A percentile compares a stretch with the other conserved stretches of the same genome.
Evolutionary conservation across 2,797 vertebrate genomes (phyloP).

Genomic region (Danio kyathit): DNA sequence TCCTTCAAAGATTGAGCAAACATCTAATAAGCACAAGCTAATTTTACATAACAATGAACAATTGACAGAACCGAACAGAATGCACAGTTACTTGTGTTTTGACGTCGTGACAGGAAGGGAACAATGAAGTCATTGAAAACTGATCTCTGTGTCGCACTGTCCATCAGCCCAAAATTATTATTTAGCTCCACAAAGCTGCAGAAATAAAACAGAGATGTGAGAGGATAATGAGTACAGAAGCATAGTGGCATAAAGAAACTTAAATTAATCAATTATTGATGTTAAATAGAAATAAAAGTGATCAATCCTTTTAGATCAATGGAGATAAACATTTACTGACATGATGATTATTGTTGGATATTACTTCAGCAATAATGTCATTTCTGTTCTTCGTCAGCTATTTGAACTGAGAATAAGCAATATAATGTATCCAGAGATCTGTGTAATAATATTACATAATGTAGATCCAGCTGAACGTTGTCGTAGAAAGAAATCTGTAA

Average conservation of each 20-base stretch:
- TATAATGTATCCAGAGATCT: too few relatives aligned
- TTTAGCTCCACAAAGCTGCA: constrained; percentile 6
- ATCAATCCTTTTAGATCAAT: background rate
- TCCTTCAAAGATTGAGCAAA: background rate
- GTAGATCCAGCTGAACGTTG: too few relatives aligned
- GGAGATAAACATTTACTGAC: background rate
- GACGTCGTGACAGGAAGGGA: background rate
- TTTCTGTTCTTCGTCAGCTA: too few relatives aligned
- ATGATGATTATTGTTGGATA: background rate
- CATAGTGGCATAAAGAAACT: background rate
- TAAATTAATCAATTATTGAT: too few relatives aligned
- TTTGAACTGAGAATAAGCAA: too few relatives aligned
- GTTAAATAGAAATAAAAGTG: too few relatives aligned
- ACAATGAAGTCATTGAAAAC: constrained; percentile 45
- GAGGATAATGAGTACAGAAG: background rate
- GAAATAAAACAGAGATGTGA: background rate
- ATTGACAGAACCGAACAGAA: background rate
- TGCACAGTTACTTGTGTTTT: background rate
- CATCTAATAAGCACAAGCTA: background rate
- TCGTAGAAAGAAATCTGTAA: too few relatives aligned
- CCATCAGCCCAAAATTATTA: constrained; percentile 16
- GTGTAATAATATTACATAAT: too few relatives aligned
- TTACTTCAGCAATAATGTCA: too few relatives aligned
- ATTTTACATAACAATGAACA: background rate
- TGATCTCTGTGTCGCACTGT: background rate